Percentiles rank a stretch among this genome's conserved stretches.
Evolutionary conservation across 2,888 invertebrate species (phyloP).

Genomic region (Adelognathus sp.): DNA sequence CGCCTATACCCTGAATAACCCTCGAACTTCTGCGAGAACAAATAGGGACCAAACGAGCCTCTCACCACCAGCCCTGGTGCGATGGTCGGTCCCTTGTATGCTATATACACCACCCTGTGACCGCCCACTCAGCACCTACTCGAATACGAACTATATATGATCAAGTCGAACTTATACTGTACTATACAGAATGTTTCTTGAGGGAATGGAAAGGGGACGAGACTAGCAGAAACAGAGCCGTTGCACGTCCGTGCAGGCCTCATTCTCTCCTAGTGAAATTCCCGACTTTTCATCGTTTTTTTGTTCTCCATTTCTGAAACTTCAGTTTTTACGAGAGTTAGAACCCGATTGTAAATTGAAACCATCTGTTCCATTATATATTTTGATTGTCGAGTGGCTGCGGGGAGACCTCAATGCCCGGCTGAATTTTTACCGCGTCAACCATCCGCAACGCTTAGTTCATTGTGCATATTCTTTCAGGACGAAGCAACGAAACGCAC

Average conservation of each 20-base stretch:
- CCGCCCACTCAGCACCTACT: constrained; percentile 66
- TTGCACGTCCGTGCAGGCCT: not conserved
- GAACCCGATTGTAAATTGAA: not conserved
- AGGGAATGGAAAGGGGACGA: constrained; percentile 38
- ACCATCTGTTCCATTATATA: not conserved
- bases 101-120: constrained; percentile 54
- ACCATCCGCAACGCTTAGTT: not conserved
- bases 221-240: constrained; percentile 27
- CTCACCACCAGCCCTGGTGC: constrained; percentile 49
- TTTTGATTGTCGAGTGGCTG: not conserved
- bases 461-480: not conserved
- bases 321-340: not conserved
- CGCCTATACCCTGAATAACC: constrained; percentile 57
- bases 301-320: not conserved
- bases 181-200: constrained; percentile 1
- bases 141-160: constrained; percentile 54
- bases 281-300: not conserved
- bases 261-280: not conserved
- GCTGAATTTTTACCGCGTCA: not conserved
- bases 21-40: constrained; percentile 70
- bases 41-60: constrained; percentile 73
- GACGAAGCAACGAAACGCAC: not conserved
- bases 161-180: constrained; percentile 58
- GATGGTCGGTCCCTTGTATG: constrained; percentile 39
- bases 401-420: constrained; percentile 27